Base-by-base conservation (phyloP, 2,797 vertebrate species). In the Rhincodon typus region DNA sequence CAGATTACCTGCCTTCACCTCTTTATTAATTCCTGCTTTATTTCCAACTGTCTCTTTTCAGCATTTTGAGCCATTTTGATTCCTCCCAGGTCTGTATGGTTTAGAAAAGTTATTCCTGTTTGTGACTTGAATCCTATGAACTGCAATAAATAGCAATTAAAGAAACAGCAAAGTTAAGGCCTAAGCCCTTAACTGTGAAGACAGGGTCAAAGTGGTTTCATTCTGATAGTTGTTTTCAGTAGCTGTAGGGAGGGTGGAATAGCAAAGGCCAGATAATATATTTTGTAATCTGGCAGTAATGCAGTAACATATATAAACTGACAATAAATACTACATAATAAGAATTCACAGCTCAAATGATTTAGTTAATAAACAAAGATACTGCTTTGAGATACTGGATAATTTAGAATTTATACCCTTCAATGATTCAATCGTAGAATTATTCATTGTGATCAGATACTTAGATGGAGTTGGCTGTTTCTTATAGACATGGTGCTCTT, bases 391-490 rank as follows among this genome's bases (percentile, higher is more conserved):
- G 62, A 91, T 10, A 42, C 21, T 69, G 90, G 30, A 90, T 34
- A 53, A 13, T 90, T 90, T 90, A 62, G 87, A 93, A 93, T 93
- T 42, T 93, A 25, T 38, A 38, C n/a, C 69, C 38, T 93, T 23
- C 66, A 93, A 69, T 66, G 62, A 69, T n/a, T 42, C 21, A 42
- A 38, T 62, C 10, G 7, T 23, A 67, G 62, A 69, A 69, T n/a
- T 69, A 69, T 93, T 93, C 4, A 69, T 69, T 93, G 69, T 66
- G 50, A 94, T 94, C 94, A 94, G 94, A 25, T 53, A 38, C 53
- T 94, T 74, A 27, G 67, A 17, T 94, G 94, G 94, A 74, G 70
- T 94, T 94, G 69, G 34, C 42, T 74, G 67, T 3, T 25, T 70
- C 94, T 50, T 30, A 94, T 4, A 46, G 69, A 6, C 94, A 38